These are phyloP conservation scores for Druon quercuslanigerum DNA, from an alignment of 1,140 invertebrate genomes.

Conservation along the genomic window DNA sequence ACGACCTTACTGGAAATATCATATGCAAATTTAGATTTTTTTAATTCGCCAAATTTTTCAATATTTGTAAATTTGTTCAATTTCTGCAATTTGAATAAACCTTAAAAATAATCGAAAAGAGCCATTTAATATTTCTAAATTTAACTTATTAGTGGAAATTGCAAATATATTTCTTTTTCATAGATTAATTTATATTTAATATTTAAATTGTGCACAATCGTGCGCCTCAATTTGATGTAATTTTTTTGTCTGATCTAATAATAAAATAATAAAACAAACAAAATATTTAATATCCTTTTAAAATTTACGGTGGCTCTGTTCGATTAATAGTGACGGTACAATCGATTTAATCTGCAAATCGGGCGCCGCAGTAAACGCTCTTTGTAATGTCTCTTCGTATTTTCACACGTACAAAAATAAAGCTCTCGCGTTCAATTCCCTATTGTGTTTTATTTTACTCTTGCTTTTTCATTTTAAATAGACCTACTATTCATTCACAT, in stretches of 20 bases:
- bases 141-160: too few species aligned
- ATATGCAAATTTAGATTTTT: too few species aligned
- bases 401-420: neutral
- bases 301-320: neutral
- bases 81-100: too few species aligned
- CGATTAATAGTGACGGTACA: slow-evolving; percentile 5
- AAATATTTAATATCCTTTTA: neutral
- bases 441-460: slow-evolving; percentile 16
- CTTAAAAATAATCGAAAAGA: too few species aligned
- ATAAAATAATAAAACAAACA: neutral
- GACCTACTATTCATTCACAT: neutral
- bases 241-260: neutral
- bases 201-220: neutral
- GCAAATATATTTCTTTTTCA: too few species aligned
- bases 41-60: too few species aligned
- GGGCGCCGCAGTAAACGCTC: slow-evolving; percentile 19
- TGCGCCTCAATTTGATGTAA: neutral
- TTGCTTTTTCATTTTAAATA: slow-evolving; percentile 6
- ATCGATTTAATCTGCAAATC: slow-evolving; percentile 3
- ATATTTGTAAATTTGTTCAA: too few species aligned
- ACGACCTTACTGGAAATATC: too few species aligned
- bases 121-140: too few species aligned
- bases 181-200: too few species aligned
- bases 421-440: neutral
- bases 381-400: slow-evolving; percentile 1